Percentiles rank a stretch among this genome's conserved stretches.
These are phyloP conservation scores for Odontesthes bonariensis DNA, from an alignment of 2,113 vertebrate species.

Conservation along the genomic window DNA sequence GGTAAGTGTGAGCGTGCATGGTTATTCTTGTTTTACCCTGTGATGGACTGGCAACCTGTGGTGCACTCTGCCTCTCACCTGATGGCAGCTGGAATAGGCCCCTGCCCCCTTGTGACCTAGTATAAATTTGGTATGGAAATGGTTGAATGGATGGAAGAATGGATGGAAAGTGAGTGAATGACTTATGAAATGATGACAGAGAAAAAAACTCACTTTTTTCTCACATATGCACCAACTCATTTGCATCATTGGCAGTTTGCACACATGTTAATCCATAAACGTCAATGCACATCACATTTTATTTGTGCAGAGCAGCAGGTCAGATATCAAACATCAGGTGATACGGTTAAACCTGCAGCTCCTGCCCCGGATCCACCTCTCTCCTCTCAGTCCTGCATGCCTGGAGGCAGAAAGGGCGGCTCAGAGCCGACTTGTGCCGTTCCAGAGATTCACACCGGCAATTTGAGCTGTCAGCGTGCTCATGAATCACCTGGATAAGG, in stretches of 20 bases:
- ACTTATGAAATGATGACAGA: not conserved
- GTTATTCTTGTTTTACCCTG: too few relatives aligned
- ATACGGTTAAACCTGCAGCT: slow-evolving; percentile 67
- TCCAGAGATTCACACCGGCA: slow-evolving; percentile 84
- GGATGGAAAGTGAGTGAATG: too few relatives aligned
- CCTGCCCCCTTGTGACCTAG: too few relatives aligned
- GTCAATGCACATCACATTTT: not conserved
- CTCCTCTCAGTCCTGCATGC: slow-evolving; percentile 52
- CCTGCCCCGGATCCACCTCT: slow-evolving; percentile 43
- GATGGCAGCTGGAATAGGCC: too few relatives aligned
- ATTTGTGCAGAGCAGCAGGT: slow-evolving; percentile 47
- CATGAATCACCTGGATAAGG: slow-evolving; percentile 84
- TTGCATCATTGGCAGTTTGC: not conserved
- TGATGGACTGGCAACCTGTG: too few relatives aligned
- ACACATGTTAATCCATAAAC: not conserved
- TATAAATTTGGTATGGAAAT: too few relatives aligned
- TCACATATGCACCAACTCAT: not conserved
- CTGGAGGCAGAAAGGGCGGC: slow-evolving; percentile 59
- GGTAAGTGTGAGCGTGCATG: too few relatives aligned
- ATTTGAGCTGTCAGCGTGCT: slow-evolving; percentile 83
- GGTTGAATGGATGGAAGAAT: too few relatives aligned
- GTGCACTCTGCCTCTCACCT: too few relatives aligned
- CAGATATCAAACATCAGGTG: slow-evolving; percentile 55
- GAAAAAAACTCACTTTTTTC: not conserved
- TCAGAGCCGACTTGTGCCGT: slow-evolving; percentile 74